Base-by-base conservation (phyloP, 2,888 invertebrate species). In the Chaetogeoica ovagalla region DNA sequence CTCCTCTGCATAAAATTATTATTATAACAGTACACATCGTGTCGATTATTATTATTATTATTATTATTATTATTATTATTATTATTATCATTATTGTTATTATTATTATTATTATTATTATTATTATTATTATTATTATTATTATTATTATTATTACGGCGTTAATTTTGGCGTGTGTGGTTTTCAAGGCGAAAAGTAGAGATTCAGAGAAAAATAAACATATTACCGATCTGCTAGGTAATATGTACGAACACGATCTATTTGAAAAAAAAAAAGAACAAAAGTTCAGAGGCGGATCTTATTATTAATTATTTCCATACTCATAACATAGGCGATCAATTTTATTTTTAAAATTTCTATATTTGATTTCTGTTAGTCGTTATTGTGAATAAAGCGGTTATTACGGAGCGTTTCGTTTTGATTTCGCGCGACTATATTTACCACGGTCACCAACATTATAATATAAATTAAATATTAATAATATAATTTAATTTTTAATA, bases 101-200 rank as follows among this genome's bases (percentile, higher is more conserved):
- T n/a, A n/a, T n/a, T n/a, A n/a, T n/a, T n/a, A n/a, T n/a, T n/a
- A n/a, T n/a, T n/a, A n/a, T n/a, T n/a, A n/a, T n/a, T n/a, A n/a
- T n/a, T n/a, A n/a, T n/a, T n/a, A n/a, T n/a, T n/a, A n/a, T n/a
- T n/a, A n/a, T n/a, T n/a, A n/a, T n/a, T n/a, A n/a, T n/a, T n/a
- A n/a, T n/a, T n/a, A n/a, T n/a, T 30, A 19, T 43, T 59, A 57
- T 75, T 68, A 75, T 75, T 75, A 75, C 48, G 48, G 66, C 19
- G 19, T 66, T 66, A 66, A 66, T 59, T 75, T 66, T 68, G 75
- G 75, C 75, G 75, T 59, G 66, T 75, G 66, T n/a, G 66, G 39
- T 43, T 39, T 65, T 74, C 74, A 74, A 74, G 65, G 65, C 74
- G 23, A 63, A 48, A 30, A 65, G 21, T 74, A 37, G 39, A 5